Evolutionary conservation across 1,140 invertebrate species (phyloP).

Genomic region (Lepidurus packardi): DNA sequence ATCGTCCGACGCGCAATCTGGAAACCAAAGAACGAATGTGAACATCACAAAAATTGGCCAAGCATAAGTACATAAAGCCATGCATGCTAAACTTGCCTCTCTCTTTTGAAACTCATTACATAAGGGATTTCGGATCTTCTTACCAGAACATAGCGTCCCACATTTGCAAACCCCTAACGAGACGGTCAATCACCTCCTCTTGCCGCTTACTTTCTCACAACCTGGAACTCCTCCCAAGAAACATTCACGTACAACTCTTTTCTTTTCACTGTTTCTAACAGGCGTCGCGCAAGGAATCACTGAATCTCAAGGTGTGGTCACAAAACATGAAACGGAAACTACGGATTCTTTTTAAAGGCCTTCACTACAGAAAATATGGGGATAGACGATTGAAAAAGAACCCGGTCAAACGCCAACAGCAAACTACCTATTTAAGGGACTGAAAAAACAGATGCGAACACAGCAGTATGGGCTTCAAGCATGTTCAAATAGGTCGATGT

Average conservation of each 20-base stretch:
- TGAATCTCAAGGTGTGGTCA: not conserved
- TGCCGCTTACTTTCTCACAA: not conserved
- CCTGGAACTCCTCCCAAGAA: not conserved
- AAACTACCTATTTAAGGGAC: too few relatives aligned
- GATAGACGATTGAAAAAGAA: too few relatives aligned
- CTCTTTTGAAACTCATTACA: not conserved
- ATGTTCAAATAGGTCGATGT: not conserved
- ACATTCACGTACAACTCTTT: not conserved
- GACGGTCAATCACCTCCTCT: constrained; percentile 9
- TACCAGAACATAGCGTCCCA: not conserved
- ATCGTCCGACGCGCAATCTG: not conserved
- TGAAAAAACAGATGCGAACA: too few relatives aligned
- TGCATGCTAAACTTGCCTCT: not conserved
- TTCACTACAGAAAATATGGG: too few relatives aligned
- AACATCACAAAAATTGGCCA: not conserved
- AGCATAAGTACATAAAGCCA: not conserved
- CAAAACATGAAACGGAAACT: too few relatives aligned
- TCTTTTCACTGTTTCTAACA: not conserved
- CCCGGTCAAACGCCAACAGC: too few relatives aligned
- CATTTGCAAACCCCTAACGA: not conserved
- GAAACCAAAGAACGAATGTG: not conserved
- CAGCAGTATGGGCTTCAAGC: too few relatives aligned
- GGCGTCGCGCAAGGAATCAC: not conserved
- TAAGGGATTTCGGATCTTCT: not conserved
- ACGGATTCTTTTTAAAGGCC: too few relatives aligned